Conservation (phyloP, 2,113 vertebrate species). For the Sinosuthora webbiana region DNA sequence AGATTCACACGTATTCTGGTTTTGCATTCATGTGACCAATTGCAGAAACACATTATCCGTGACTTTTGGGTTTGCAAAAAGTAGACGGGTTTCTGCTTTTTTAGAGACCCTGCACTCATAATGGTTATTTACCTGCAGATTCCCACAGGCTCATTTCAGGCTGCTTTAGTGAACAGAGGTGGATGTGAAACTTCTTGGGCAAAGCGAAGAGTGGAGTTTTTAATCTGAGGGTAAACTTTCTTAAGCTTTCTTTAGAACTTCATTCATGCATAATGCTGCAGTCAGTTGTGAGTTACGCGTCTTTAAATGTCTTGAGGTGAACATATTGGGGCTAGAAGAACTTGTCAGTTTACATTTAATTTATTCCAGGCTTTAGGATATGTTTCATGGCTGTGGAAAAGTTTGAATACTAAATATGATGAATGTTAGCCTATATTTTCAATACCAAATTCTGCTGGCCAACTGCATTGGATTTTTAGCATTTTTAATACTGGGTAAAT, state of each 20-base stretch:
- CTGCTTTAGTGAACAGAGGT: not conserved
- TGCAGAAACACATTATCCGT: not conserved
- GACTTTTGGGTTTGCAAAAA: not conserved
- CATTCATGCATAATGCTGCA: slow-evolving; percentile 12
- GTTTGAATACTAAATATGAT: slow-evolving; percentile 11
- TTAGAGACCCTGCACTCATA: not conserved
- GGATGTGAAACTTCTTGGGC: not conserved
- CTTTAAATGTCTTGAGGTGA: slow-evolving; percentile 24
- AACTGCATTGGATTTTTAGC: not conserved
- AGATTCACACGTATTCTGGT: not conserved
- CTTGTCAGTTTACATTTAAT: slow-evolving; percentile 44
- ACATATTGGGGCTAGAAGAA: not conserved
- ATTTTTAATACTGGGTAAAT: not conserved
- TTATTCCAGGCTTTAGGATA: slow-evolving; percentile 22
- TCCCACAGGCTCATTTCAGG: not conserved
- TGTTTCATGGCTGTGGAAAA: not conserved
- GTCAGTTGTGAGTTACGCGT: not conserved
- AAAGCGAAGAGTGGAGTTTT: not conserved
- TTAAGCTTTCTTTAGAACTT: not conserved
- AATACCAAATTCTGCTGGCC: not conserved
- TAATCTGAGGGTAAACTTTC: slow-evolving; percentile 10
- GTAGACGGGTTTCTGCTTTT: fast-evolving
- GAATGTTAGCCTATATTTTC: not conserved
- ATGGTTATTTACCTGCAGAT: not conserved
- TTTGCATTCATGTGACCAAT: not conserved